A percentile compares a stretch with the other conserved stretches of the same genome.
phyloP scores from a whole-genome alignment of 2,888 invertebrate species.

The Ornithoptera alexandrae region DNA sequence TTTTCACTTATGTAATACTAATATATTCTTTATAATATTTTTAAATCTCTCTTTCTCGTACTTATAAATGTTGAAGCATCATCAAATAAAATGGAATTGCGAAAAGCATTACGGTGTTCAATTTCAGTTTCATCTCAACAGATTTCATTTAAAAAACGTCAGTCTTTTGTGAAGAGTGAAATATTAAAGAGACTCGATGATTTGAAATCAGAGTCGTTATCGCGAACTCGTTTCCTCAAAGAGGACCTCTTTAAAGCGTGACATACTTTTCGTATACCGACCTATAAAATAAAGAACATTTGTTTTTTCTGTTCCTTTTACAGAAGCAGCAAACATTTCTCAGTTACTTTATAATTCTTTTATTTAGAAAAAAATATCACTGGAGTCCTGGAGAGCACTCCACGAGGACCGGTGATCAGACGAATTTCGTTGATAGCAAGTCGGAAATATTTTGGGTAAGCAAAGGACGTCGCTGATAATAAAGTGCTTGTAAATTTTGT shows the following conservation, averaged over 20 bases:
- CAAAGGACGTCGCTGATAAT: too few species aligned
- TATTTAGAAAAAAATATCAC: too few species aligned
- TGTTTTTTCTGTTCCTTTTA: too few species aligned
- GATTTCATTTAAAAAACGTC: slow-evolving; percentile 55
- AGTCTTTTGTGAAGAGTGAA: slow-evolving; percentile 65
- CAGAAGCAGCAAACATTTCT: too few species aligned
- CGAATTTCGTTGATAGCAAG: too few species aligned
- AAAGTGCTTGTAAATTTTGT: too few species aligned
- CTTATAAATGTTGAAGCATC: slow-evolving; percentile 17
- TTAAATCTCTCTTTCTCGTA: background rate
- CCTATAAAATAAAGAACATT: background rate
- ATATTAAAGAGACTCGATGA: slow-evolving; percentile 64
- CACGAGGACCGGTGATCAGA: too few species aligned
- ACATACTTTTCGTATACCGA: slow-evolving; percentile 10
- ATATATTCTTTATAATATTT: background rate
- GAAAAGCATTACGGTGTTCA: slow-evolving; percentile 50
- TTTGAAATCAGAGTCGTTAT: slow-evolving; percentile 57
- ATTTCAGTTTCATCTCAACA: slow-evolving; percentile 51
- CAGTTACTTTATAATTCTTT: too few species aligned
- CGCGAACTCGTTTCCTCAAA: slow-evolving; percentile 41
- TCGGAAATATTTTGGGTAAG: too few species aligned
- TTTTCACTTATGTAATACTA: background rate
- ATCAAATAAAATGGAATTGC: slow-evolving; percentile 43
- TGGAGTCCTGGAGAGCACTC: too few species aligned
- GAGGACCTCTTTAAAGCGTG: slow-evolving; percentile 7